A percentile compares a stretch with the other conserved stretches of the same genome.
phyloP scores from a whole-genome alignment of 2,113 vertebrate genomes.

The Leiothrix lutea region DNA sequence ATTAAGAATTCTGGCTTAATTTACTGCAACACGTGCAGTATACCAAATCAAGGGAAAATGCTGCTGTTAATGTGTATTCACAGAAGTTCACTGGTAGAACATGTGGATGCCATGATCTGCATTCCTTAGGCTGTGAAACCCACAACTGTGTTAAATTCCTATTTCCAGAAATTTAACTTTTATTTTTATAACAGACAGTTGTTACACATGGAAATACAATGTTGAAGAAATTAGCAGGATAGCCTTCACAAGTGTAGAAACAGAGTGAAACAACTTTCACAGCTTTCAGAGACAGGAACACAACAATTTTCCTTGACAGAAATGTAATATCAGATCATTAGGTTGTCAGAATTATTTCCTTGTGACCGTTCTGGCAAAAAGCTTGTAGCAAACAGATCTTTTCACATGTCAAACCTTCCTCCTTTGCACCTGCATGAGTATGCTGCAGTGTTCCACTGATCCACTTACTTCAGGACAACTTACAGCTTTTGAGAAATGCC shows the following conservation, averaged over 20 bases:
- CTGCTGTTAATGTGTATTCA: not conserved
- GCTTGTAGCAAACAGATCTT: not conserved
- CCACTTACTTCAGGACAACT: not conserved
- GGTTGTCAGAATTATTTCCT: not conserved
- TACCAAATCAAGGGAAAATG: not conserved
- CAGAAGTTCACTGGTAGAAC: not conserved
- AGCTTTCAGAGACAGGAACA: not conserved
- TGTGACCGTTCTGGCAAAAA: not conserved
- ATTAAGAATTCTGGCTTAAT: not conserved
- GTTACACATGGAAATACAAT: not conserved
- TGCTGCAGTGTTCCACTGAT: not conserved
- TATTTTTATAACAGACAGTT: not conserved
- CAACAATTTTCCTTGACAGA: not conserved
- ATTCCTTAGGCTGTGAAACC: not conserved
- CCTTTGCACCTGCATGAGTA: not conserved
- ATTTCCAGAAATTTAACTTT: not conserved
- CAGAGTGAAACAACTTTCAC: not conserved
- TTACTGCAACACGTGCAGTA: not conserved
- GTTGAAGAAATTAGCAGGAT: not conserved
- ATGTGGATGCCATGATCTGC: not conserved
- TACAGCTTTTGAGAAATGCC: not conserved
- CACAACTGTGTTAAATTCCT: not conserved
- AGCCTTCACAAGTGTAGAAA: not conserved
- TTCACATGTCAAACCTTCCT: not conserved
- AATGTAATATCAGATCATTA: not conserved